Base-by-base conservation (phyloP, 2,888 invertebrate genomes). In the Stenodera caucasica region DNA sequence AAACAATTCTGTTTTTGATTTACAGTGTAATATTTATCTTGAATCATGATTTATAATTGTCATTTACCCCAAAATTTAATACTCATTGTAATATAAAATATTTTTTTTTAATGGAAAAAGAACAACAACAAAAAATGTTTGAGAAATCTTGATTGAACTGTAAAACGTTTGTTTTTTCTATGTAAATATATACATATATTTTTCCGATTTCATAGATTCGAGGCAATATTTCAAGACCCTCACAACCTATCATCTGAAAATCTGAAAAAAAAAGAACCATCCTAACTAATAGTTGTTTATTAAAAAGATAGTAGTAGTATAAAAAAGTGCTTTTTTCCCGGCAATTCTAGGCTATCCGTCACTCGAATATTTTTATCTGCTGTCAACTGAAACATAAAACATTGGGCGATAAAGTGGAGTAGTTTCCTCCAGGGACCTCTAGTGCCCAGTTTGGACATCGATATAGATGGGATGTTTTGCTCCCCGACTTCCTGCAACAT, bases 331-430 rank as follows among this genome's bases (percentile, higher is more conserved):
- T 74, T 72, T 29, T 40, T 75, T 75, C 71, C 74, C 68, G 69
- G 73, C 75, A 69, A 76, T 76, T 73, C 72, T 67, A 67, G 72
- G 72, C 77, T 75, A 80, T 80, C 77, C 76, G 78, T 80, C 80
- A 80, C 78, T 75, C 75, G 75, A 77, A 79, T 79, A 79, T 79
- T 80, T 80, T 80, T 80, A 80, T 80, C 79, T 78, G 73, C 80
- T 80, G 80, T 80, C 80, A 80, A 77, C 78, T 72, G 74, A 75
- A 76, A 77, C 79, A 80, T 80, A 80, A 80, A 80, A 79, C 79
- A 78, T 74, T 76, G 75, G 72, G 75, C 79, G 80, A 80, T 80
- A 80, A 80, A 79, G 78, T 77, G 75, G 75, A 76, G 77, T 74
- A 76, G 75, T 79, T 77, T 76, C 77, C 78, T 76, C 79, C 74